phyloP scores from a whole-genome alignment of 1,140 invertebrate species.

The Bradynema listronoti region DNA sequence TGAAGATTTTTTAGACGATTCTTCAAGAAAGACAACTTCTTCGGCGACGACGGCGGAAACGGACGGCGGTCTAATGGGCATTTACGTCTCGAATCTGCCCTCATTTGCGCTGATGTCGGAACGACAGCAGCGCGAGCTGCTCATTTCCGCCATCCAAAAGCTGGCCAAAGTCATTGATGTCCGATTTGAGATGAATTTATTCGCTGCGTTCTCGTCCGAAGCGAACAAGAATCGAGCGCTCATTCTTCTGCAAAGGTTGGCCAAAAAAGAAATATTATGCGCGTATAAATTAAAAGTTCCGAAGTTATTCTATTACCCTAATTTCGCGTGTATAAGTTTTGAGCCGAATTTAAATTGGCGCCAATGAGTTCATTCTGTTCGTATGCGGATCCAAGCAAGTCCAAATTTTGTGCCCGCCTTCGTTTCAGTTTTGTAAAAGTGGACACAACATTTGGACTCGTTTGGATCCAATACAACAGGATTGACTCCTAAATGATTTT shows the following conservation, averaged over 20 bases:
- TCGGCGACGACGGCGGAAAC: too few species aligned
- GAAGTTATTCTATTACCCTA: neutral
- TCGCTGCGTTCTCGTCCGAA: neutral
- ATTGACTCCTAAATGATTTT: too few species aligned
- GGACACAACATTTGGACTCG: too few species aligned
- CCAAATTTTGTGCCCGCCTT: neutral
- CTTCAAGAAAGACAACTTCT: too few species aligned
- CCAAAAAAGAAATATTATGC: neutral
- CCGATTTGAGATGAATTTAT: slow-evolving; percentile 13
- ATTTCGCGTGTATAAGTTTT: neutral
- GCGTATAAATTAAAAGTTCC: neutral
- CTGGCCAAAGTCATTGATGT: slow-evolving; percentile 18
- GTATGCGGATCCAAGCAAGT: neutral
- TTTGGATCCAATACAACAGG: too few species aligned
- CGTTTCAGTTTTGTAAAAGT: too few species aligned
- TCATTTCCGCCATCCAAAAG: slow-evolving; percentile 8
- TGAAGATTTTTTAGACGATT: neutral
- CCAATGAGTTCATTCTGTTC: neutral
- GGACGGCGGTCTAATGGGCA: slow-evolving; percentile 11
- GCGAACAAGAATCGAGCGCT: slow-evolving; percentile 6
- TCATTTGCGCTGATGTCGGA: neutral
- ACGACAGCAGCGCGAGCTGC: slow-evolving; percentile 12
- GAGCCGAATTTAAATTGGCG: neutral
- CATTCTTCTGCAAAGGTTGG: slow-evolving; percentile 18
- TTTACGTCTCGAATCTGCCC: slow-evolving; percentile 18